phyloP scores from a whole-genome alignment of 2,113 vertebrate species.

The Archocentrus centrarchus region DNA sequence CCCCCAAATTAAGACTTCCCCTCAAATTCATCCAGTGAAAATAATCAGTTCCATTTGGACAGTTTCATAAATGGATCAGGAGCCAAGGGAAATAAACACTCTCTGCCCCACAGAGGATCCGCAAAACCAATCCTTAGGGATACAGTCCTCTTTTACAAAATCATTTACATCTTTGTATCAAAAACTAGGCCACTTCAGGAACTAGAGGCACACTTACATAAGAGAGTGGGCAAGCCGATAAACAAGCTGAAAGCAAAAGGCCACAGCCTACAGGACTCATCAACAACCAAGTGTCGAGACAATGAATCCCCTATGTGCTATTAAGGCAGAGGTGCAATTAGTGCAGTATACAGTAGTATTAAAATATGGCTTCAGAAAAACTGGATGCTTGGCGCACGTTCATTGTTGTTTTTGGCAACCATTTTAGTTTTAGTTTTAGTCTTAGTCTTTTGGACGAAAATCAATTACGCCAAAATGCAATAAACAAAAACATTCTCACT shows the following conservation, averaged over 20 bases:
- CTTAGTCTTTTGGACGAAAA: no score
- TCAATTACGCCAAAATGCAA: no score
- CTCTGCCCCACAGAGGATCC: slow-evolving; percentile 6
- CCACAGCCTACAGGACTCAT: neutral
- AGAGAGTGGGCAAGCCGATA: neutral
- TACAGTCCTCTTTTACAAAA: slow-evolving; percentile 15
- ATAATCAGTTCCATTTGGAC: slow-evolving; percentile 29
- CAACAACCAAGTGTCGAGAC: neutral
- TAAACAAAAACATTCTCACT: no score
- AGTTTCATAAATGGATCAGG: slow-evolving; percentile 41
- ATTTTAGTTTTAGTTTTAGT: no score
- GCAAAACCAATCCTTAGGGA: slow-evolving; percentile 10
- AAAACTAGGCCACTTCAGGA: slow-evolving; percentile 34
- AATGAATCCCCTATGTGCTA: neutral
- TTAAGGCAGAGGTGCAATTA: no score
- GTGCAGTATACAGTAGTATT: neutral
- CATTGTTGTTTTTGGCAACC: no score
- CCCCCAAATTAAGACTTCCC: neutral
- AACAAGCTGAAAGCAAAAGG: neutral
- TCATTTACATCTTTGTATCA: slow-evolving; percentile 17
- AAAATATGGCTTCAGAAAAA: neutral
- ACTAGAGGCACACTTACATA: neutral
- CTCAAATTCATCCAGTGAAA: slow-evolving; percentile 18
- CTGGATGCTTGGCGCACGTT: no score
- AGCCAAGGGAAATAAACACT: slow-evolving; percentile 8